Conservation (phyloP, 2,797 vertebrate genomes). For the Galaxias olidus region DNA sequence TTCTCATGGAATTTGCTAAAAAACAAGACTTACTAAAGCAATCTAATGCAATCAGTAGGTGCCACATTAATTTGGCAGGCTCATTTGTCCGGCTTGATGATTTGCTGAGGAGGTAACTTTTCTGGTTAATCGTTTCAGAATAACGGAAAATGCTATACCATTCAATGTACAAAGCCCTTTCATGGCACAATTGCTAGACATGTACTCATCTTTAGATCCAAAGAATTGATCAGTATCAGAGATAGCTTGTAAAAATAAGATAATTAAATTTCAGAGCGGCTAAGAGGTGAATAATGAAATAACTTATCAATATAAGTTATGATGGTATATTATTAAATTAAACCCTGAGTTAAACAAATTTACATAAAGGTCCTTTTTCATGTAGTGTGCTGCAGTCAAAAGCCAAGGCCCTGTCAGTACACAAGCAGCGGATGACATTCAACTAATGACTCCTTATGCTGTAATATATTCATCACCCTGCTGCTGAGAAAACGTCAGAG, state of each 20-base stretch:
- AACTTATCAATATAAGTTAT: slow-evolving; percentile 46
- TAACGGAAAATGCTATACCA: too few relatives aligned
- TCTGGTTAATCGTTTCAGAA: too few relatives aligned
- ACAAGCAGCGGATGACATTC: slow-evolving; percentile 64
- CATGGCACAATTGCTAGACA: too few relatives aligned
- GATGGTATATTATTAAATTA: slow-evolving; percentile 58
- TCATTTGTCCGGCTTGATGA: too few relatives aligned
- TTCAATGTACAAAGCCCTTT: too few relatives aligned
- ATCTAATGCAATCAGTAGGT: not conserved
- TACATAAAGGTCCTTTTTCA: slow-evolving; percentile 61
- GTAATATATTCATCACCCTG: slow-evolving; percentile 62
- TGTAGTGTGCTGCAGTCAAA: slow-evolving; percentile 49
- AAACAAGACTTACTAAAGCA: not conserved
- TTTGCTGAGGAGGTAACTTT: not conserved
- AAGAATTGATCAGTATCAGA: too few relatives aligned
- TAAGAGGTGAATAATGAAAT: slow-evolving; percentile 38
- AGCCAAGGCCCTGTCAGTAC: slow-evolving; percentile 46
- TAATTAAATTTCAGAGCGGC: not conserved
- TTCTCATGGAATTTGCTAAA: too few relatives aligned
- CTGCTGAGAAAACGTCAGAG: slow-evolving; percentile 55
- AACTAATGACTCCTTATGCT: slow-evolving; percentile 63
- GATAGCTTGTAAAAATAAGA: too few relatives aligned
- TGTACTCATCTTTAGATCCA: too few relatives aligned
- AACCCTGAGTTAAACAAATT: slow-evolving; percentile 48
- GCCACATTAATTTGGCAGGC: too few relatives aligned